Evolutionary conservation across 2,113 vertebrate species (phyloP).

Genomic region (Oncorhynchus clarkii): DNA sequence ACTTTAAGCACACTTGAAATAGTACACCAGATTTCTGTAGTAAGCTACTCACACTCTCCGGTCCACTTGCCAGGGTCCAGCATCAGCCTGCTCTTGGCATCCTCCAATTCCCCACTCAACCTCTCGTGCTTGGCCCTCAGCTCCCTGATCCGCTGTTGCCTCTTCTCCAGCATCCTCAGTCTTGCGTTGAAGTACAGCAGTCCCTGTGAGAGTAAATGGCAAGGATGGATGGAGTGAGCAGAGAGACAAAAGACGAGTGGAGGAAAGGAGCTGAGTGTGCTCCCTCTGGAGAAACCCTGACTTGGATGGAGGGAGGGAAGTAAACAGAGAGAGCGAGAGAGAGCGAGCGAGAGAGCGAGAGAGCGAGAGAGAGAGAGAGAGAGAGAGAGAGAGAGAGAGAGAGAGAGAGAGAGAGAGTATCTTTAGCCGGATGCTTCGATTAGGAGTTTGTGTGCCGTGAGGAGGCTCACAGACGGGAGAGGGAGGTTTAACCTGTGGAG

Average conservation of each 20-base stretch:
- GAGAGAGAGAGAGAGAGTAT: not conserved
- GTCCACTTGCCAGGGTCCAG: constrained; percentile 83
- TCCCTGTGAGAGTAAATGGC: constrained; percentile 67
- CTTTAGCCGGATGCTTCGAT: not conserved
- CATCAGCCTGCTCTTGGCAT: constrained; percentile 85
- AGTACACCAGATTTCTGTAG: not conserved
- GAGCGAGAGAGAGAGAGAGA: not conserved
- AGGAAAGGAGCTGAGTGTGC: not conserved
- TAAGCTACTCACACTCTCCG: constrained; percentile 83
- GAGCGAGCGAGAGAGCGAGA: not conserved
- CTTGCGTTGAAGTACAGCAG: constrained; percentile 76
- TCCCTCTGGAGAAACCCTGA: not conserved
- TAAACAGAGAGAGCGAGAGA: not conserved
- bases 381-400: not conserved
- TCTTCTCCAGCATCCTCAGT: constrained; percentile 81
- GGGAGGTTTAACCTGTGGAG: constrained; percentile 15
- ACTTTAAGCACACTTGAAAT: not conserved
- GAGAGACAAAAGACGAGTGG: not conserved
- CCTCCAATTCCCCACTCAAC: constrained; percentile 82
- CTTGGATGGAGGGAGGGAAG: not conserved
- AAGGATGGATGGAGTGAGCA: not conserved
- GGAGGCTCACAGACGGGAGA: not conserved
- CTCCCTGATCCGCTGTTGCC: constrained; percentile 82
- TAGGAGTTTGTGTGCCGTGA: not conserved
- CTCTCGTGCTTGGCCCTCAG: constrained; percentile 74